Conservation (phyloP, 2,888 invertebrate genomes). For the Eupithecia tripunctaria region DNA sequence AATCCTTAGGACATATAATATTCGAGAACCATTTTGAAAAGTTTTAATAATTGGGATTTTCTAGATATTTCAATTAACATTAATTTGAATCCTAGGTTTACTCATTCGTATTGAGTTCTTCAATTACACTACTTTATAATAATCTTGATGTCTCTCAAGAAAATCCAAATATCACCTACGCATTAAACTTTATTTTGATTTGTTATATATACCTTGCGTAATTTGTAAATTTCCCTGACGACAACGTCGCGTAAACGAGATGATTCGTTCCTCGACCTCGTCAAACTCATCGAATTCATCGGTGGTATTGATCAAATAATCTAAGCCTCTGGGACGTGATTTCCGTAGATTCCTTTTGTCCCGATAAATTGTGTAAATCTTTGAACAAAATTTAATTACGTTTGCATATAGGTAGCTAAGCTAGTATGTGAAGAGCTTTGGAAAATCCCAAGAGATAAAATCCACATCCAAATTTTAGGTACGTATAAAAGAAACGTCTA, state of each 20-base stretch:
- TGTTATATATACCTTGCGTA: background rate
- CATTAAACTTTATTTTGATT: background rate
- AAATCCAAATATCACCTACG: background rate
- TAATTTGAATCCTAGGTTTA: background rate
- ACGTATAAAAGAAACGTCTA: background rate
- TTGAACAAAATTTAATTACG: conserved; percentile 7
- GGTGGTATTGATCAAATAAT: conserved; percentile 7
- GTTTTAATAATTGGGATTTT: background rate
- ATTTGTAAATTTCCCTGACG: conserved; percentile 2
- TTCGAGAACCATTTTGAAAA: background rate
- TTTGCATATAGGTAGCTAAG: conserved; percentile 3
- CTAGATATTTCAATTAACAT: background rate
- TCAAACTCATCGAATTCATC: background rate
- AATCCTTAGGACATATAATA: background rate
- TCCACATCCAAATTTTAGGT: background rate
- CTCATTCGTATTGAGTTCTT: background rate
- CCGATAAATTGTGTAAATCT: conserved; percentile 4
- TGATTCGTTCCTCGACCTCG: background rate
- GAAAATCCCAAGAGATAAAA: background rate
- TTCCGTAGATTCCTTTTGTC: conserved; percentile 9
- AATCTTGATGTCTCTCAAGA: background rate
- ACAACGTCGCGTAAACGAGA: background rate
- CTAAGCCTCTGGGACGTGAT: background rate
- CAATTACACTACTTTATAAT: background rate
- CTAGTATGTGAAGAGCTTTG: background rate